These are phyloP conservation scores for Callipepla squamata DNA, from an alignment of 2,113 vertebrate genomes.

Conservation along the genomic window DNA sequence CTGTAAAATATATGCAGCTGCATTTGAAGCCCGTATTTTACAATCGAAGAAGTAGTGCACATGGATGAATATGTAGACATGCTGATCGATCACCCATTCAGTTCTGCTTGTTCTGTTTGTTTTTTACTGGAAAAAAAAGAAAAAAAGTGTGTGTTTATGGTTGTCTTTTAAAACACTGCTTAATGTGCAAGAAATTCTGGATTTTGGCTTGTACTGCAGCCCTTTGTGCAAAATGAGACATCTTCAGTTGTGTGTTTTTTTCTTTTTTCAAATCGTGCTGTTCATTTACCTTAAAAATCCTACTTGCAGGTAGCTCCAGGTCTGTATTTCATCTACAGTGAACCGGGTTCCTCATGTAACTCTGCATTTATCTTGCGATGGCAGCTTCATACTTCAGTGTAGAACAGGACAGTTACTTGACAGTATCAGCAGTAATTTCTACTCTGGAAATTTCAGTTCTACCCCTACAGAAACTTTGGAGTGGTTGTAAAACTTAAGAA, in stretches of 20 bases:
- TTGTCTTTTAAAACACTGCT: background rate
- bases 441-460: background rate
- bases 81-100: background rate
- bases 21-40: background rate
- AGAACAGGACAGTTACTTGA: background rate
- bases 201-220: background rate
- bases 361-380: background rate
- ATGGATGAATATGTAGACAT: background rate
- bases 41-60: background rate
- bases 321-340: background rate
- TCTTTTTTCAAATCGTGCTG: background rate
- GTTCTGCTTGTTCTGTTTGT: background rate
- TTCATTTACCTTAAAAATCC: background rate
- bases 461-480: background rate
- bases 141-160: background rate
- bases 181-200: background rate
- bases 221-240: background rate
- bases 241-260: background rate
- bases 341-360: background rate
- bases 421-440: background rate
- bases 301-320: background rate
- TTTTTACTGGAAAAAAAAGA: background rate
- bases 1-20: background rate
- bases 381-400: background rate
- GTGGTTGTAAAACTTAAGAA: background rate